A percentile compares a stretch with the other conserved stretches of the same genome.
Conservation (phyloP, 2,888 invertebrate genomes). For the Zygaena filipendulae region DNA sequence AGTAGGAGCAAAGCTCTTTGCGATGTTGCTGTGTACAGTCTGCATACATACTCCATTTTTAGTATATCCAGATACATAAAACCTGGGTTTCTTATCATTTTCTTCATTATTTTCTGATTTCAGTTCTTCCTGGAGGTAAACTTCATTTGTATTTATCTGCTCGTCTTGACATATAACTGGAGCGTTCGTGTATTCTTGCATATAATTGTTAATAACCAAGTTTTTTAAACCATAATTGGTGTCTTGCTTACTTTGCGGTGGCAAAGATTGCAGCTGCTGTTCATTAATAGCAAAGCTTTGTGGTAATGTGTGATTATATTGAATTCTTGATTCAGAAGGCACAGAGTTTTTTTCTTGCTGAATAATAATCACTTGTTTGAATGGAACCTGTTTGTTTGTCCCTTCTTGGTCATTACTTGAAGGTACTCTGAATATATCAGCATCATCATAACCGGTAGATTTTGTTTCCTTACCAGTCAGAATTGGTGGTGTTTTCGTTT, state of each 20-base stretch:
- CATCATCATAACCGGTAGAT: neutral
- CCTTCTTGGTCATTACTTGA: constrained; percentile 7
- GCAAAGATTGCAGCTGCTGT: no score
- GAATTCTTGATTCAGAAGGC: no score
- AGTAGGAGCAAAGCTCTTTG: no score
- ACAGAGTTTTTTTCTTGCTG: no score
- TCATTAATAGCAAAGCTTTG: no score
- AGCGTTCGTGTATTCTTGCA: constrained; percentile 23
- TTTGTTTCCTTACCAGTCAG: constrained; percentile 21
- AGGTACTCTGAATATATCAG: neutral
- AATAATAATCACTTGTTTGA: constrained; percentile 40
- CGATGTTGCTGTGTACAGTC: constrained; percentile 7
- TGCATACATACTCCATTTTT: constrained; percentile 21
- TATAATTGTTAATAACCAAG: constrained; percentile 31
- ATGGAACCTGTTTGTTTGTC: constrained; percentile 23
- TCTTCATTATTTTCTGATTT: constrained; percentile 27
- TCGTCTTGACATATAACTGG: constrained; percentile 22
- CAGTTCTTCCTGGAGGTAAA: constrained; percentile 20
- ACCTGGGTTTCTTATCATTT: constrained; percentile 29
- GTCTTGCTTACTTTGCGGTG: no score
- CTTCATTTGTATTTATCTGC: constrained; percentile 19
- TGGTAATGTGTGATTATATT: no score
- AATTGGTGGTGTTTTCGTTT: constrained; percentile 17
- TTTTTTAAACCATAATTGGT: constrained; percentile 42
- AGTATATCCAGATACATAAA: constrained; percentile 22